Evolutionary conservation across 2,888 invertebrate species (phyloP).

Genomic region (Pheosia tremula): DNA sequence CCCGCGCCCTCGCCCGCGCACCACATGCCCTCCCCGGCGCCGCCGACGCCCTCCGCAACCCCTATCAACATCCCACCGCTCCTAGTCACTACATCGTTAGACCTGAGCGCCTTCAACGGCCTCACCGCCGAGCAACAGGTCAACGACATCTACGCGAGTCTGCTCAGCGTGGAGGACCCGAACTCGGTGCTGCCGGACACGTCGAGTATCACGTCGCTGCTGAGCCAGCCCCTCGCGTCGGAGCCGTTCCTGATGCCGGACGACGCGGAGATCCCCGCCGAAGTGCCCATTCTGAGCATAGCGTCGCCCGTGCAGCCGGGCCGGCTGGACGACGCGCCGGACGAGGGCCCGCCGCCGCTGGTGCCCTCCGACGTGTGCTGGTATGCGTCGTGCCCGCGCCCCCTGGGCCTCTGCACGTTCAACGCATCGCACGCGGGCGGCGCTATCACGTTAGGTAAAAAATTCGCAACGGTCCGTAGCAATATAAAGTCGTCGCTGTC

Average conservation of each 20-base stretch:
- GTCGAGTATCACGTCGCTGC: conserved; percentile 64
- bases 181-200: conserved; percentile 66
- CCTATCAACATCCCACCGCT: conserved; percentile 61
- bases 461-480: conserved; percentile 77
- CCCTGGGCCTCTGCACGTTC: conserved; percentile 84
- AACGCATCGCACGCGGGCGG: conserved; percentile 84
- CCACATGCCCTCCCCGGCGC: conserved; percentile 32
- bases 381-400: conserved; percentile 84
- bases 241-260: conserved; percentile 65
- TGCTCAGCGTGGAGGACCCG: conserved; percentile 69
- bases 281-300: conserved; percentile 54
- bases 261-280: conserved; percentile 55
- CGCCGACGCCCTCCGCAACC: conserved; percentile 31
- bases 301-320: conserved; percentile 46
- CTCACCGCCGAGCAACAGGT: conserved; percentile 73
- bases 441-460: conserved; percentile 81
- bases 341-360: conserved; percentile 56
- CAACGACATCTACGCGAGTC: conserved; percentile 71
- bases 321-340: conserved; percentile 44
- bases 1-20: conserved; percentile 31
- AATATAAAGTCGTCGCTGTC: conserved; percentile 77
- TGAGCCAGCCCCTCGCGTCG: conserved; percentile 61
- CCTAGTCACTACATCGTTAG: conserved; percentile 68
- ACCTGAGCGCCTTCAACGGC: conserved; percentile 66
- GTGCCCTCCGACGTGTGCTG: conserved; percentile 73